Percentiles rank a stretch among this genome's conserved stretches.
phyloP scores from a whole-genome alignment of 2,888 invertebrate genomes.

The Drosophila pegasa region DNA sequence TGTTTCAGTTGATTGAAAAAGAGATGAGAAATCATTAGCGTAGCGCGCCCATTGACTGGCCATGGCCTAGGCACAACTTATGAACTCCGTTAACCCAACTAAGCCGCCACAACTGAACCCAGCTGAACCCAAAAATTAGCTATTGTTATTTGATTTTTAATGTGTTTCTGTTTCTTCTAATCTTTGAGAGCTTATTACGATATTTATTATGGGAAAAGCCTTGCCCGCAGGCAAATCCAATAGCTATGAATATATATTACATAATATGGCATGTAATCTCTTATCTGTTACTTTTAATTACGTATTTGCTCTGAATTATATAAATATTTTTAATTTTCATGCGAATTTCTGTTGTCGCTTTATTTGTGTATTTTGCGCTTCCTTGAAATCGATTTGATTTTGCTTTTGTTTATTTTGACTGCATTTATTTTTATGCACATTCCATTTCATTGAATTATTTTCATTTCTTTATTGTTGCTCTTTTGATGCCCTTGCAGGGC shows the following conservation, averaged over 20 bases:
- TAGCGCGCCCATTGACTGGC: slow-evolving; percentile 18
- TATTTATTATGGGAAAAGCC: slow-evolving; percentile 30
- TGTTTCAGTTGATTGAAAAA: not conserved
- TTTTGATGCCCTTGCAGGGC: slow-evolving; percentile 5
- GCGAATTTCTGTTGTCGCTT: slow-evolving; percentile 11
- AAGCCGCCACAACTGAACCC: slow-evolving; percentile 1
- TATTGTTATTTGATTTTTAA: slow-evolving; percentile 7
- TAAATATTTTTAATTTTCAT: slow-evolving; percentile 17
- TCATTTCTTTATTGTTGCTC: slow-evolving; percentile 20
- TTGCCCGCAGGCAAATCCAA: slow-evolving; percentile 34
- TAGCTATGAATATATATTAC: slow-evolving; percentile 8
- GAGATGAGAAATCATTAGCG: slow-evolving; percentile 7
- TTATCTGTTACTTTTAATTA: slow-evolving; percentile 38
- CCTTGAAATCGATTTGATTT: slow-evolving; percentile 48
- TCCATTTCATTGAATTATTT: slow-evolving; percentile 42
- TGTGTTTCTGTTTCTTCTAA: slow-evolving; percentile 34
- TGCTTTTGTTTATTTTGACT: slow-evolving; percentile 36
- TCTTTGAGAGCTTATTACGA: slow-evolving; percentile 24
- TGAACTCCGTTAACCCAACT: slow-evolving; percentile 20
- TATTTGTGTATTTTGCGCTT: slow-evolving; percentile 51
- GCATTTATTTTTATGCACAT: slow-evolving; percentile 53
- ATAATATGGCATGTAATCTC: slow-evolving; percentile 2
- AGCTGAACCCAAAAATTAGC: slow-evolving; percentile 4
- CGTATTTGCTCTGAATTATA: slow-evolving; percentile 31
- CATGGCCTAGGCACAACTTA: slow-evolving; percentile 31